Evolutionary conservation across 2,888 invertebrate species (phyloP).

Genomic region (Hedychridium roseum): DNA sequence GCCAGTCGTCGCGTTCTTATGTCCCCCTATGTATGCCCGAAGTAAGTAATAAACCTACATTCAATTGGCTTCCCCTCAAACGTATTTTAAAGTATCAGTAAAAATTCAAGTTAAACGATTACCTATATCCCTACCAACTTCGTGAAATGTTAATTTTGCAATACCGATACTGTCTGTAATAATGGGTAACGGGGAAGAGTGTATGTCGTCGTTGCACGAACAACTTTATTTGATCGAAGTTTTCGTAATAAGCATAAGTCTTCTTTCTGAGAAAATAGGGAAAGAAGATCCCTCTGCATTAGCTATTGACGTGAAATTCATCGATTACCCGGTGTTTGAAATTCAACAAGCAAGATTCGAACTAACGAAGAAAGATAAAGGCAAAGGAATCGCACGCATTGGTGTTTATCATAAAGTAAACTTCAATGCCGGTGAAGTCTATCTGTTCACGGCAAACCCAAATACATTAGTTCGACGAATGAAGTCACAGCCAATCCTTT

Average conservation of each 20-base stretch:
- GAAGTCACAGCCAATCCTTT: conserved; percentile 10
- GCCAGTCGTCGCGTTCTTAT: too few relatives aligned
- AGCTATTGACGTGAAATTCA: conserved; percentile 25
- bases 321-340: conserved; percentile 26
- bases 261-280: conserved; percentile 16
- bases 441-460: conserved; percentile 18
- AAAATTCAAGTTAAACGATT: too few relatives aligned
- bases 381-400: conserved; percentile 8
- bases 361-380: conserved; percentile 21
- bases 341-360: conserved; percentile 20
- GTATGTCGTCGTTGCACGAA: too few relatives aligned
- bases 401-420: conserved; percentile 5
- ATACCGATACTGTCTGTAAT: too few relatives aligned
- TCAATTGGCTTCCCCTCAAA: too few relatives aligned
- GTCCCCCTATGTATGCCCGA: too few relatives aligned
- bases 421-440: conserved; percentile 23
- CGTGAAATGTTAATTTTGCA: too few relatives aligned
- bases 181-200: too few relatives aligned
- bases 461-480: conserved; percentile 13
- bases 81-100: too few relatives aligned
- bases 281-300: conserved; percentile 6
- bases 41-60: too few relatives aligned
- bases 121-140: too few relatives aligned
- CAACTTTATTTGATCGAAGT: conserved; percentile 21
- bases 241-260: conserved; percentile 21